Evolutionary conservation across 1,140 invertebrate genomes (phyloP).

Genomic region (Musca vetustissima): DNA sequence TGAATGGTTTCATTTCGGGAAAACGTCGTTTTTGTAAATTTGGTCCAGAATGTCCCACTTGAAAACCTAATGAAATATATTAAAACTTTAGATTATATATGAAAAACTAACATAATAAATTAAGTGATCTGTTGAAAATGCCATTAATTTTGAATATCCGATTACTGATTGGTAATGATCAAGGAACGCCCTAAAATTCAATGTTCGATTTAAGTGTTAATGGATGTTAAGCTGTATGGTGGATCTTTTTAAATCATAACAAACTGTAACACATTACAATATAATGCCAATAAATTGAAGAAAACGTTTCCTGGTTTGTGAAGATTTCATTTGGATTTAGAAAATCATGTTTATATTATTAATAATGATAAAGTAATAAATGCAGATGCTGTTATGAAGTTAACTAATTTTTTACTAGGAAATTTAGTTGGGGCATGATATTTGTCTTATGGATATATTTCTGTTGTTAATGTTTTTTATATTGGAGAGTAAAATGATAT

Average conservation of each 20-base stretch:
- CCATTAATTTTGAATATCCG: constrained; percentile 1
- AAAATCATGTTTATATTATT: not conserved
- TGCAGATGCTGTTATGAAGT: no score
- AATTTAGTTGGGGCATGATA: constrained; percentile 9
- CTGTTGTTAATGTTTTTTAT: no score
- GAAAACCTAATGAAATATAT: constrained; percentile 61
- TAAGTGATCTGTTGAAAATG: not conserved
- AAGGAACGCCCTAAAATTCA: not conserved
- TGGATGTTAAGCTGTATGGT: constrained; percentile 8
- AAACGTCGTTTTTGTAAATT: constrained; percentile 87
- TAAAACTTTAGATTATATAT: constrained; percentile 4
- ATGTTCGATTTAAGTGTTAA: constrained; percentile 6
- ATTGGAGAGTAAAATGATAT: no score
- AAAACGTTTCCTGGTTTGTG: not conserved
- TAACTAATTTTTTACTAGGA: not conserved
- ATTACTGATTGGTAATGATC: constrained; percentile 5
- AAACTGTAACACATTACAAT: constrained; percentile 7
- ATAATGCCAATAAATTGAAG: not conserved
- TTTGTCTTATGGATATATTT: not conserved
- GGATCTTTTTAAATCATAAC: constrained; percentile 6
- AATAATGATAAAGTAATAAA: not conserved
- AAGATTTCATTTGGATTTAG: not conserved
- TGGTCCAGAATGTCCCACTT: constrained; percentile 88
- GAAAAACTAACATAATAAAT: no score
- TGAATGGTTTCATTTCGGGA: constrained; percentile 83